These are phyloP conservation scores for Escarpia spicata DNA, from an alignment of 2,888 invertebrate species.

Conservation along the genomic window DNA sequence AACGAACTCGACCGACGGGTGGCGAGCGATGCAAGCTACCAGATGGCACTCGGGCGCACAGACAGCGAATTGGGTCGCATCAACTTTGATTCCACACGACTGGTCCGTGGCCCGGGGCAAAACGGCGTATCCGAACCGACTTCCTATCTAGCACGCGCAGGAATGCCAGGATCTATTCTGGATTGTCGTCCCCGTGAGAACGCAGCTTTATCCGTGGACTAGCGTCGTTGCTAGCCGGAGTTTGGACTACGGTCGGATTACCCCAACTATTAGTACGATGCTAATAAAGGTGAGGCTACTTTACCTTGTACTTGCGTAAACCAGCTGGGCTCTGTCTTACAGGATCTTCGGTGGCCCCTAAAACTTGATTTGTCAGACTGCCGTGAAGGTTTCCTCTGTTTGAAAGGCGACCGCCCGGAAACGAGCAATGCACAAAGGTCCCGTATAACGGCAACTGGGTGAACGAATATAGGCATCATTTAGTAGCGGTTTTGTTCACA, in stretches of 20 bases:
- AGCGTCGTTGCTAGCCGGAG: background rate
- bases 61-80: slow-evolving; percentile 3
- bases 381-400: background rate
- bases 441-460: background rate
- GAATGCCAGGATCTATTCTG: background rate
- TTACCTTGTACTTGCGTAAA: background rate
- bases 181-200: background rate
- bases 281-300: background rate
- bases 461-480: background rate
- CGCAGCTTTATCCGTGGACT: background rate
- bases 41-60: background rate
- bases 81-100: slow-evolving; percentile 9
- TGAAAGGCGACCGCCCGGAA: background rate
- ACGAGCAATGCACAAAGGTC: too few species aligned
- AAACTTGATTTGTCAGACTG: background rate
- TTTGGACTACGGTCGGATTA: background rate
- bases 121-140: background rate
- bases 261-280: background rate
- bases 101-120: background rate
- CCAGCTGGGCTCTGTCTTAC: background rate
- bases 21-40: background rate
- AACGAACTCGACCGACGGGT: background rate
- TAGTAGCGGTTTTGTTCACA: background rate
- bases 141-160: background rate
- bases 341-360: background rate